Percentiles rank a stretch among this genome's conserved stretches.
phyloP scores from a whole-genome alignment of 1,140 invertebrate genomes.

The honey bee (Apis mellifera) region DNA sequence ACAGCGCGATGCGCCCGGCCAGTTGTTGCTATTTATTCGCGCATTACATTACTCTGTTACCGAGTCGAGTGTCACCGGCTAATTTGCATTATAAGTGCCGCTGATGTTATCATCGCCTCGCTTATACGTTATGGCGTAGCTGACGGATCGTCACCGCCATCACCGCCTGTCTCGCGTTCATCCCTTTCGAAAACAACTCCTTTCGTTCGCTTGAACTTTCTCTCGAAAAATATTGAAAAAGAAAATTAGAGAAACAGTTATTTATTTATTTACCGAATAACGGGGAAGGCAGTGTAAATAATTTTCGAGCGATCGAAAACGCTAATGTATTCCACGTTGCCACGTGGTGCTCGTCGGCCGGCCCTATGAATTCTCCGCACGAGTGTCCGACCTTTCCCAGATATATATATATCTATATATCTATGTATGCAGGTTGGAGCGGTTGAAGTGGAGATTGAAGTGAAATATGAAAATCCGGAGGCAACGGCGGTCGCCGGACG shows the following conservation, averaged over 20 bases:
- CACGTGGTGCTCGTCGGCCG: constrained; percentile 48
- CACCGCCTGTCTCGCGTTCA: constrained; percentile 49
- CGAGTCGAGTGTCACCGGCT: constrained; percentile 79
- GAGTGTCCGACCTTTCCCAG: no score
- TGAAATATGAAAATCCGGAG: constrained; percentile 78
- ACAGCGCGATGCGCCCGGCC: constrained; percentile 72
- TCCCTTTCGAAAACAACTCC: no score
- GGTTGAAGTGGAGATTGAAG: constrained; percentile 79
- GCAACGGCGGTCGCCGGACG: constrained; percentile 27
- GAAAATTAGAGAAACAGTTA: no score
- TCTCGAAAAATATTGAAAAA: no score
- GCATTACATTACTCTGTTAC: constrained; percentile 81
- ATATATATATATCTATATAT: no score
- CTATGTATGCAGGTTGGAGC: no score
- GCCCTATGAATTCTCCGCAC: no score
- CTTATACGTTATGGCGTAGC: constrained; percentile 74
- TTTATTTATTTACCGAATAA: no score
- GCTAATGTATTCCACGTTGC: constrained; percentile 44
- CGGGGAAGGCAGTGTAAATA: no score
- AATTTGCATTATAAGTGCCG: constrained; percentile 81
- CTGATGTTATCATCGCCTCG: constrained; percentile 74
- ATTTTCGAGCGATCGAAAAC: no score
- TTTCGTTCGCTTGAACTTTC: no score
- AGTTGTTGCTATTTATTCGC: constrained; percentile 82
- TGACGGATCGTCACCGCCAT: constrained; percentile 70